phyloP scores from a whole-genome alignment of 2,797 vertebrate genomes.

The Poeciliopsis paucimaculata region DNA sequence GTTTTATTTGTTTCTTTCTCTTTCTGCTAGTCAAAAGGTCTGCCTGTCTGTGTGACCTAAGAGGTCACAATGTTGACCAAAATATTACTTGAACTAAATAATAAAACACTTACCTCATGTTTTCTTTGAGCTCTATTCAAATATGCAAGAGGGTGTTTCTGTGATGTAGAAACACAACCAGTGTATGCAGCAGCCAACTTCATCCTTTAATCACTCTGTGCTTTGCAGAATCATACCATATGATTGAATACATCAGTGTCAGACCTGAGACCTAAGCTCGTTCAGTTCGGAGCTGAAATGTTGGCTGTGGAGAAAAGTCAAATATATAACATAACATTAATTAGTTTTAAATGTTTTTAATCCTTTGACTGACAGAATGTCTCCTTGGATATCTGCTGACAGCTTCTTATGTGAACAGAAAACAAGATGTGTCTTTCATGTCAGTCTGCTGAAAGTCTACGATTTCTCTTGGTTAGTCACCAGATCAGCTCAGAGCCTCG shows the following conservation, averaged over 20 bases:
- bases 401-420: not conserved
- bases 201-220: not conserved
- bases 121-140: not conserved
- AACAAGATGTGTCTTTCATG: slow-evolving; percentile 35
- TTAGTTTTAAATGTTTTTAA: not conserved
- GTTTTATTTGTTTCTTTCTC: not conserved
- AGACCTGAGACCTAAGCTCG: not conserved
- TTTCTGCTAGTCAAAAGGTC: not conserved
- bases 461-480: slow-evolving; percentile 15
- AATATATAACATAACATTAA: not conserved
- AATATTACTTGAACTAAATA: not conserved
- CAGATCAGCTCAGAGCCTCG: slow-evolving; percentile 5
- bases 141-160: not conserved
- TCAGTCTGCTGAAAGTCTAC: not conserved
- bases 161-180: not conserved
- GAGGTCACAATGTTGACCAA: not conserved
- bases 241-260: not conserved
- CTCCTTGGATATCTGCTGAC: slow-evolving; percentile 15
- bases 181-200: not conserved
- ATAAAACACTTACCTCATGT: not conserved
- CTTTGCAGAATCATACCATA: not conserved
- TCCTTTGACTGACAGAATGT: not conserved
- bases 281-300: not conserved
- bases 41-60: no score
- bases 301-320: not conserved